Conservation (phyloP, 2,888 invertebrate genomes). For the Dioctria linearis region DNA sequence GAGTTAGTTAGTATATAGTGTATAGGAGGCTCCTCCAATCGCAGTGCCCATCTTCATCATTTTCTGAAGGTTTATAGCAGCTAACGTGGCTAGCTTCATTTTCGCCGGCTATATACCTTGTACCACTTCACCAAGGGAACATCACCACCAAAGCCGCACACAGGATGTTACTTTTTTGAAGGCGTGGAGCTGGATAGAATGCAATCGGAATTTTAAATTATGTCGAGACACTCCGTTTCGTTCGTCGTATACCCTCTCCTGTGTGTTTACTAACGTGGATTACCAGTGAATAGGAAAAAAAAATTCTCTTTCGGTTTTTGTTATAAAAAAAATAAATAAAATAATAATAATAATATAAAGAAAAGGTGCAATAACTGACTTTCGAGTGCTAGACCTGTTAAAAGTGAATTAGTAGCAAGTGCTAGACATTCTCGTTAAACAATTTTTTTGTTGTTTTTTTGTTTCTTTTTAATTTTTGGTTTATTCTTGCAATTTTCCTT, state of each 20-base stretch:
- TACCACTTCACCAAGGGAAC: neutral
- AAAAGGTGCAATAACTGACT: neutral
- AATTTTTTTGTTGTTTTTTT: neutral
- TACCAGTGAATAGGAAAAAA: conserved; percentile 43
- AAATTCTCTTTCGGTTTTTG: neutral
- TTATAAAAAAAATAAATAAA: conserved; percentile 4
- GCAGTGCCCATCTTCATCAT: conserved; percentile 9
- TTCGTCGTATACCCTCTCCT: neutral
- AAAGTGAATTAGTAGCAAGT: no score
- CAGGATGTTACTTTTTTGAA: conserved; percentile 41
- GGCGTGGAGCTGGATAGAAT: conserved; percentile 10
- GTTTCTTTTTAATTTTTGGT: neutral
- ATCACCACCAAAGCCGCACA: conserved; percentile 18
- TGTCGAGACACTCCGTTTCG: neutral
- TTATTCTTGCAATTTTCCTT: neutral
- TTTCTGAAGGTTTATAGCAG: conserved; percentile 17
- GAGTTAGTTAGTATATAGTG: neutral
- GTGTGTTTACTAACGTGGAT: conserved; percentile 25
- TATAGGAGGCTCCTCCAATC: neutral
- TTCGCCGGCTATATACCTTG: neutral
- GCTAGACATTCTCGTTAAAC: neutral
- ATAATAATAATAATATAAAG: no score
- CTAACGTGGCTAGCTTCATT: neutral
- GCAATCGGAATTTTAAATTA: conserved; percentile 40
- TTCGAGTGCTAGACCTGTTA: neutral